A percentile compares a stretch with the other conserved stretches of the same genome.
phyloP scores from a whole-genome alignment of 2,888 invertebrate genomes.

The Atrina japonica region DNA sequence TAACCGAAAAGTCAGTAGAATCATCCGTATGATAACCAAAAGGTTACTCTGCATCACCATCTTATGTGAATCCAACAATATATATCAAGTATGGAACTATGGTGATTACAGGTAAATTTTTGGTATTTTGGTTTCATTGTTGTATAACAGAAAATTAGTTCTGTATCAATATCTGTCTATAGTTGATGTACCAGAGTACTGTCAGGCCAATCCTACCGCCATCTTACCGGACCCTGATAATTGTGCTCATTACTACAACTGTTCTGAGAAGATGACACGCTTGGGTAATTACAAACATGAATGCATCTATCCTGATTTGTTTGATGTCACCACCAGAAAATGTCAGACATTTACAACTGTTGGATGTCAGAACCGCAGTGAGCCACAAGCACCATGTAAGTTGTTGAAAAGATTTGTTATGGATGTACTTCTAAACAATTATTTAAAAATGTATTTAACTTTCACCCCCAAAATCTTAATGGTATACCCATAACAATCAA shows the following conservation, averaged over 20 bases:
- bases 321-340: constrained; percentile 41
- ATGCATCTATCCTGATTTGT: constrained; percentile 57
- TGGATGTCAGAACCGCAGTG: constrained; percentile 38
- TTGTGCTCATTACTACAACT: constrained; percentile 57
- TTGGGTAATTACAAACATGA: constrained; percentile 42
- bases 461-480: no score
- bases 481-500: no score
- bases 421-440: no score
- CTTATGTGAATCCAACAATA: no score
- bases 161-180: no score
- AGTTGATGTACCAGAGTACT: constrained; percentile 54
- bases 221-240: constrained; percentile 53
- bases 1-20: no score
- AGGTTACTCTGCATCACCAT: no score
- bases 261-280: constrained; percentile 30
- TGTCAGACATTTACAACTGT: constrained; percentile 50
- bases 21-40: no score
- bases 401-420: neutral
- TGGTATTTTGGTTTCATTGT: no score
- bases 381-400: constrained; percentile 51
- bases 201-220: constrained; percentile 49
- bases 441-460: no score
- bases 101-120: neutral
- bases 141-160: no score
- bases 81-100: no score